Percentiles rank a stretch among this genome's conserved stretches.
Conservation (phyloP, 2,113 vertebrate genomes). For the Erythrocebus patas region DNA sequence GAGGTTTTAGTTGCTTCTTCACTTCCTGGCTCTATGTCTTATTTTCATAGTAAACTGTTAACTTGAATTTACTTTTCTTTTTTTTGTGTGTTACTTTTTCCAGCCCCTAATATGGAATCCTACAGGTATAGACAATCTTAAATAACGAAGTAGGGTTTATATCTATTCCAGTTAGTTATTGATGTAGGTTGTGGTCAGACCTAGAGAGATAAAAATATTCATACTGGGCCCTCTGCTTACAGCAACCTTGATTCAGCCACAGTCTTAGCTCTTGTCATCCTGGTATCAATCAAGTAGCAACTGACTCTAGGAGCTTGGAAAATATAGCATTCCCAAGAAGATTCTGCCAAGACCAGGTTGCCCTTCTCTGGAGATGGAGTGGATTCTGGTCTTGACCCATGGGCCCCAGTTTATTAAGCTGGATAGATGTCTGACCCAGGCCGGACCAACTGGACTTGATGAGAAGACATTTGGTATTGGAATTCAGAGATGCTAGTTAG, state of each 20-base stretch:
- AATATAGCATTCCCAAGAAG: not conserved
- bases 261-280: not conserved
- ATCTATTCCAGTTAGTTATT: not conserved
- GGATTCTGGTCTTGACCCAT: not conserved
- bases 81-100: not conserved
- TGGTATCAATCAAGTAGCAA: not conserved
- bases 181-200: not conserved
- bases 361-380: not conserved
- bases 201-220: not conserved
- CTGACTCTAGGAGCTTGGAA: not conserved
- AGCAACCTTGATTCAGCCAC: not conserved
- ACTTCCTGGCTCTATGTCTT: not conserved
- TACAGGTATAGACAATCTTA: not conserved
- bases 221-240: not conserved
- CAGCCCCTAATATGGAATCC: not conserved
- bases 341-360: not conserved
- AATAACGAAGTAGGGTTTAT: not conserved
- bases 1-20: constrained; percentile 39
- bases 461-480: not conserved
- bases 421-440: not conserved
- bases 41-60: constrained; percentile 19
- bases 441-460: not conserved
- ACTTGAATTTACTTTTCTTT: constrained; percentile 40
- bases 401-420: not conserved
- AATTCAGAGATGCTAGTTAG: not conserved